Conservation (phyloP, 2,113 vertebrate species). For the Aspidoscelis tigris region DNA sequence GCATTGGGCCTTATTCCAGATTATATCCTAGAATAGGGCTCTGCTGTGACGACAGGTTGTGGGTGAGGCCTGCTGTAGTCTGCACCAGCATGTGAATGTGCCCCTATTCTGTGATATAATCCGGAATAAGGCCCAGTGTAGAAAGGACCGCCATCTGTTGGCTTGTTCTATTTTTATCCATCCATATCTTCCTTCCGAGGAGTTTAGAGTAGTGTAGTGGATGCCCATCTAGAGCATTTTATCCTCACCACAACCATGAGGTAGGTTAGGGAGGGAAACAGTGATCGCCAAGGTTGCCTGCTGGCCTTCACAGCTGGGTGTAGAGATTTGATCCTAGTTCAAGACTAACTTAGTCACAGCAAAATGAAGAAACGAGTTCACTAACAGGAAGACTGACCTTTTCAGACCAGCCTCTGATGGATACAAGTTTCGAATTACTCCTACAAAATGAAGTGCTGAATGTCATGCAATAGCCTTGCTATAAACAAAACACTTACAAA, state of each 20-base stretch:
- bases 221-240: not conserved
- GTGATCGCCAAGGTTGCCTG: not conserved
- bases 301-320: not conserved
- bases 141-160: not conserved
- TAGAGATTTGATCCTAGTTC: not conserved
- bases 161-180: not conserved
- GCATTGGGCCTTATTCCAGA: no score
- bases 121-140: no score
- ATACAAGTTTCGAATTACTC: slow-evolving; percentile 45
- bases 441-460: slow-evolving; percentile 55
- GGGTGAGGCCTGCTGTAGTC: no score
- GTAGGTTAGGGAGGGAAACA: not conserved
- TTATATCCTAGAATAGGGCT: no score
- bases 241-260: not conserved
- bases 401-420: slow-evolving; percentile 53
- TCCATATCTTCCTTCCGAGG: not conserved
- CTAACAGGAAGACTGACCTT: slow-evolving; percentile 44
- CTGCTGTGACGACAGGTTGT: no score
- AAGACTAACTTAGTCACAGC: slow-evolving; percentile 22
- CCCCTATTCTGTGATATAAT: no score
- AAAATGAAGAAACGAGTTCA: slow-evolving; percentile 34
- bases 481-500: slow-evolving; percentile 49
- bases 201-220: no score
- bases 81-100: no score
- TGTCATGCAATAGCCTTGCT: slow-evolving; percentile 51